Base-by-base conservation (phyloP, 2,888 invertebrate species). In the Sylvicola cinctus region DNA sequence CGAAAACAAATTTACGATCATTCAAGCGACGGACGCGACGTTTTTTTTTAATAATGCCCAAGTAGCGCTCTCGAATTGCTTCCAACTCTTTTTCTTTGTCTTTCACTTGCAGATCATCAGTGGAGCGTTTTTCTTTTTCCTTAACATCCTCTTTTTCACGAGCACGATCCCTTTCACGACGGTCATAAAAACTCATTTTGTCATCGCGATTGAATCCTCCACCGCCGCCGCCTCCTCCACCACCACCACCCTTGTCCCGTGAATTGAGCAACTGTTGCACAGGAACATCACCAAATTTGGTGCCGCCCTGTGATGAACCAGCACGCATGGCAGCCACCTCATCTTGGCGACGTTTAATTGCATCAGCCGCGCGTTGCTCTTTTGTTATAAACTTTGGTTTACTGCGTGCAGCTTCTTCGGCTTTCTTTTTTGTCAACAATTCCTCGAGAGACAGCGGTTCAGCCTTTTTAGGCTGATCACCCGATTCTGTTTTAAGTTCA, bases 1-100 rank as follows among this genome's bases (percentile, higher is more conserved):
- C 98, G 58, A 99, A 99, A 0, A 99, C 96, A 64, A 99, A 99
- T 61, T 99, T 99, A 12, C 96, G 67, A 52, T 99, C 98, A 60
- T 98, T 98, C 29, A 98, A 61, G 40, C 96, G 66, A 13, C 98
- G 65, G 1, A 93, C 87, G 37, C 95, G 65, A 11, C 93, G 70
- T 50, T 90, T 90, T 51, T 91, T 90, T 52, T 93, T 95, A 1
- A 87, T 65, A 31, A 90, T 71, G 1, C 96, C 96, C 33, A 96
- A 63, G 54, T 96, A 96, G 4, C 95, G 67, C 50, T 95, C 95
- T 47, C 88, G 84, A 37, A 96, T 95, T 1, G 95, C 95, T 57
- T 90, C 90, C 30, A 79, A 68, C 62, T 95, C 95, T 41, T 83
- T 76, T 54, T 90, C 88, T 47, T 84, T 85, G 46, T 90, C 91